These are phyloP conservation scores for Ennomos erosarius DNA, from an alignment of 2,888 invertebrate species.

Conservation along the genomic window DNA sequence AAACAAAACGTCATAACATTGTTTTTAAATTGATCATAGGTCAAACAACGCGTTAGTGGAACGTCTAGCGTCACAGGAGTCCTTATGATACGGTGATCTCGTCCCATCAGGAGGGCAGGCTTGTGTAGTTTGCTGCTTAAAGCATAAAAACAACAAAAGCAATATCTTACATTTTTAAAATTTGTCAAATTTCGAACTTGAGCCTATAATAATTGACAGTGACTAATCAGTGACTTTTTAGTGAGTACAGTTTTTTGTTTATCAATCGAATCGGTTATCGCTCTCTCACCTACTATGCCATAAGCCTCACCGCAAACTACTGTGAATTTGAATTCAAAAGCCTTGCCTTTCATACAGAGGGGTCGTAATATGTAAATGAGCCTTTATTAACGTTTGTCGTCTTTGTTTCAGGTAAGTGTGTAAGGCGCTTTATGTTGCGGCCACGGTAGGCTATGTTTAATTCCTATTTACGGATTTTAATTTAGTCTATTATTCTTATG, in stretches of 20 bases:
- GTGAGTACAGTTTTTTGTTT: no score
- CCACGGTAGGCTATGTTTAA: conserved; percentile 4
- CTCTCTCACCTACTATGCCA: conserved; percentile 14
- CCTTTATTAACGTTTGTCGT: conserved; percentile 46
- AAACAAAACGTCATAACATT: no score
- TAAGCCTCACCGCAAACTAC: conserved; percentile 24
- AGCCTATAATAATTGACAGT: no score
- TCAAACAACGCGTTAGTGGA: no score
- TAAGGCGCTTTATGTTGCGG: conserved; percentile 22
- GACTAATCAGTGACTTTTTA: no score
- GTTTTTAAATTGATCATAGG: no score
- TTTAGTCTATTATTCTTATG: not conserved
- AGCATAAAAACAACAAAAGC: no score
- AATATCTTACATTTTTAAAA: no score
- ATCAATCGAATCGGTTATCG: not conserved
- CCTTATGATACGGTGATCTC: no score
- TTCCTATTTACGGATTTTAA: conserved; percentile 2
- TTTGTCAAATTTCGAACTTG: not conserved
- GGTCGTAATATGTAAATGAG: conserved; percentile 39
- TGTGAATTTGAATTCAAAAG: conserved; percentile 39
- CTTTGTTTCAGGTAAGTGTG: conserved; percentile 58
- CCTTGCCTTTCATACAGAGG: conserved; percentile 27
- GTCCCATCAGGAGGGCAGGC: no score
- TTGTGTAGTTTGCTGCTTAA: no score
- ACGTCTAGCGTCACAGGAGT: no score